These are phyloP conservation scores for Calyptomena viridis DNA, from an alignment of 2,113 vertebrate species.

Conservation along the genomic window DNA sequence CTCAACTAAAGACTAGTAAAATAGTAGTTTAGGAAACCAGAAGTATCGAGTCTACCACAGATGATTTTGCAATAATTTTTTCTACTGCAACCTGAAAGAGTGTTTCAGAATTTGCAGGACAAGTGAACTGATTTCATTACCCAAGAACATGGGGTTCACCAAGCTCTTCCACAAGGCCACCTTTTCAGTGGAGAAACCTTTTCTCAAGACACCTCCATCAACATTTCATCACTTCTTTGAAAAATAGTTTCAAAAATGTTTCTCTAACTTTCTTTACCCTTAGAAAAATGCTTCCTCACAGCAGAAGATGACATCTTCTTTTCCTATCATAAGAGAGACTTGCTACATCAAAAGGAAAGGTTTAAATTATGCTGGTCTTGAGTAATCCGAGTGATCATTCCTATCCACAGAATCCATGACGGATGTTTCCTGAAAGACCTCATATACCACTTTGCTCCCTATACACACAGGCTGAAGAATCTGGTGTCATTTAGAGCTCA, in stretches of 20 bases:
- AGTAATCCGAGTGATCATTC: neutral
- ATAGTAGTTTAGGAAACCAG: neutral
- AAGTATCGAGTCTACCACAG: neutral
- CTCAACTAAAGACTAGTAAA: neutral
- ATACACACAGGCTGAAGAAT: neutral
- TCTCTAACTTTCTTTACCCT: neutral
- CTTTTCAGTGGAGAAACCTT: neutral
- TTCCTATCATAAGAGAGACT: neutral
- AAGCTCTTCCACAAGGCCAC: neutral
- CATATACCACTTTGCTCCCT: neutral
- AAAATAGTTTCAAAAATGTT: neutral
- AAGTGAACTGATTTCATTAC: neutral
- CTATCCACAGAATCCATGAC: neutral
- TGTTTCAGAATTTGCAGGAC: neutral
- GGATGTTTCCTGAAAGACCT: neutral
- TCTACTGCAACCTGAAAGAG: neutral
- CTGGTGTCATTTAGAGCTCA: neutral
- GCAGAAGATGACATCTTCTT: neutral
- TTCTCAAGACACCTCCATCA: neutral
- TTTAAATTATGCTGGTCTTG: neutral
- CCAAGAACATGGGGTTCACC: accelerated
- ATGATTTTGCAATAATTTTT: neutral
- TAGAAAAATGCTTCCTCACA: neutral
- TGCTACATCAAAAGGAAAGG: neutral
- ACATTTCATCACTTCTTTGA: neutral